phyloP scores from a whole-genome alignment of 1,140 invertebrate genomes.

The Helicoverpa armigera region DNA sequence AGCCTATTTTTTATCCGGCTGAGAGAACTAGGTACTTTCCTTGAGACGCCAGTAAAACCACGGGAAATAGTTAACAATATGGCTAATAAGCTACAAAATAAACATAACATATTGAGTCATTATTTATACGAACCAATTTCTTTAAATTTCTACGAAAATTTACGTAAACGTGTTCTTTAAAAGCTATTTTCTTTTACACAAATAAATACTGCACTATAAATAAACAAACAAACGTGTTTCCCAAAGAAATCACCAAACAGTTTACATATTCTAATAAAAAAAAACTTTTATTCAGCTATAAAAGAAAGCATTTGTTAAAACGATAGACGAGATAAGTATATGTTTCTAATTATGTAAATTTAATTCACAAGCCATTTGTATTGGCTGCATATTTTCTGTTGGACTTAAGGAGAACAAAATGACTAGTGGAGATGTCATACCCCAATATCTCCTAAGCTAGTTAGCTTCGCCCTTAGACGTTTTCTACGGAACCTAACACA shows the following conservation, averaged over 20 bases:
- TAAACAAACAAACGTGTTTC: neutral
- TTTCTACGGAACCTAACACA: no score
- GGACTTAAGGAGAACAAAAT: neutral
- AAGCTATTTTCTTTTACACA: conserved; percentile 4
- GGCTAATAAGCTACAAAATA: neutral
- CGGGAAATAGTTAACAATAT: no score
- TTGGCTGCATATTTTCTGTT: conserved; percentile 1
- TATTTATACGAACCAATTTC: neutral
- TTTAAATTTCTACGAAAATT: neutral
- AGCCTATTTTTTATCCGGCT: no score
- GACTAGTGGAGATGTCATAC: no score
- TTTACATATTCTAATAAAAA: neutral
- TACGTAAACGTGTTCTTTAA: conserved; percentile 10
- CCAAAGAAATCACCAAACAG: neutral
- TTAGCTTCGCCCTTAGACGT: no score
- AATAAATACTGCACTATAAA: neutral
- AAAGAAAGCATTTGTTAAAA: conserved; percentile 1
- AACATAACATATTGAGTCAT: neutral
- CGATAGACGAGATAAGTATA: neutral
- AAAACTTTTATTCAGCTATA: conserved; percentile 1
- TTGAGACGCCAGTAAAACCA: no score
- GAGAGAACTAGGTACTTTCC: no score
- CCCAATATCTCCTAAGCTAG: no score
- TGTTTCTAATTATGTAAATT: conserved; percentile 20
- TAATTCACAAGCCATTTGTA: conserved; percentile 13